Evolutionary conservation across 1,140 invertebrate genomes (phyloP), one percentile per base, ranked within the genome.

Genomic region (Drosophila yakuba): DNA sequence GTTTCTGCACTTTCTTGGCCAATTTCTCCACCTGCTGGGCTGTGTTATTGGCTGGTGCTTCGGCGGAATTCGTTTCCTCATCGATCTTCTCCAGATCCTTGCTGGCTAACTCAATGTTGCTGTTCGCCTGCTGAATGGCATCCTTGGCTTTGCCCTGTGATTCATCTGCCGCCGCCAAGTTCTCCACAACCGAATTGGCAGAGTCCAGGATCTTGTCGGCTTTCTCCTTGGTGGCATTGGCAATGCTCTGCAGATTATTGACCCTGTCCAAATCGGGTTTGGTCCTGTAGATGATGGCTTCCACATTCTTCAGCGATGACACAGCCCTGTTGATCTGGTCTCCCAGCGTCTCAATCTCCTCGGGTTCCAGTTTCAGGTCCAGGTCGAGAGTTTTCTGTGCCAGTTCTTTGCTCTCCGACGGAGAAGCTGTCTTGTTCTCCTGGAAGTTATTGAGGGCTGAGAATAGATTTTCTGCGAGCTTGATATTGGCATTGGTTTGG

Each of bases 251-350:
- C 0, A 99, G 93, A 6, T 93, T 80, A 77, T 96, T 95, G 0
- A 98, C 98, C 73, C 93, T 93, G 25, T 94, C 93, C 48, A 98
- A 93, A 93, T 98, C 97, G 35, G 95, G 94, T 54, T 95, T 94
- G 0, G 98, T 99, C 50, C 96, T 98, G 23, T 94, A 93, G 41
- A 99, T 95, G 80, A 99, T 99, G 64, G 94, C 94, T 80, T 99
- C 97, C 61, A 98, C 98, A 91, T 99, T 95, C 35, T 96, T 98
- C 5, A 99, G 93, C 8, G 96, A 96, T 3, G 95, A 94, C 6
- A 99, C 96, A 7, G 97, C 97, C 15, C 95, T 93, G 85, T 97
- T 97, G 56, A 99, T 99, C 78, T 96, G 94, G 41, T 95, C 93
- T 3, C 98, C 97, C 44, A 99, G 91, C 25, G 95, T 93, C 48